Evolutionary conservation across 2,113 vertebrate species (phyloP).

Genomic region (Mystacornis crossleyi): DNA sequence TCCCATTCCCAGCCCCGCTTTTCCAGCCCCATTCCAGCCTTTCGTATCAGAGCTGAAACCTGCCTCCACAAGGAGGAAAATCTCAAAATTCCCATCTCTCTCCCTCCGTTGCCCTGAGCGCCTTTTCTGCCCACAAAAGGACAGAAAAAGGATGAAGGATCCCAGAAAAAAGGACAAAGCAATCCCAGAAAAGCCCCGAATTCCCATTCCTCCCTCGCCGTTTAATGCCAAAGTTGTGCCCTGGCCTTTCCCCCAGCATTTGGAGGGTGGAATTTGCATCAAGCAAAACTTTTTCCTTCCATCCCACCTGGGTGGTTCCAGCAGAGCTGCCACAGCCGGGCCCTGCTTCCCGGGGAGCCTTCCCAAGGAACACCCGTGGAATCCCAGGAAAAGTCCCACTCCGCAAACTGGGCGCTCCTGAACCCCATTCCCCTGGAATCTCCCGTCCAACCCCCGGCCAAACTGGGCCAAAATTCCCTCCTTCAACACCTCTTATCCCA

Average conservation of each 20-base stretch:
- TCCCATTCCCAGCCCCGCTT: too few relatives aligned
- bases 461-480: background rate
- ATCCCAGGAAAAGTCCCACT: background rate
- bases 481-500: background rate
- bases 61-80: background rate
- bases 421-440: accelerated
- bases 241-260: background rate
- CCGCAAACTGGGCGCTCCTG: too few relatives aligned
- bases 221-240: background rate
- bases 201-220: background rate
- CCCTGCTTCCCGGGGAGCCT: background rate
- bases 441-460: background rate
- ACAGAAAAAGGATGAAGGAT: too few relatives aligned
- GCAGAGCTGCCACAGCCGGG: background rate
- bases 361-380: background rate
- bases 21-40: background rate
- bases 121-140: background rate
- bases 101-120: too few relatives aligned
- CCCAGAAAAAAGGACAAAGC: background rate
- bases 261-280: background rate
- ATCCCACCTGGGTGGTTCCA: background rate
- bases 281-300: background rate
- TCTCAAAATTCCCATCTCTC: background rate
- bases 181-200: background rate
- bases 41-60: background rate